phyloP scores from a whole-genome alignment of 1,140 invertebrate genomes.

The silkworm (Bombyx mori) region ASM3026992v2 NC_085111.1:8325001-8325500 shows the following conservation, averaged over 20 bases:
- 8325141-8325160: too few species aligned
- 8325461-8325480: too few species aligned
- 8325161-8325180: neutral
- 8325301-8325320: constrained; percentile 9
- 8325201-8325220: constrained; percentile 6
- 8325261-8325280: constrained; percentile 2
- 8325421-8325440: too few species aligned
- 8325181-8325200: neutral
- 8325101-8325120: neutral
- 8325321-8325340: constrained; percentile 1
- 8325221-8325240: constrained; percentile 19
- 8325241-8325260: constrained; percentile 8
- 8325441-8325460: too few species aligned
- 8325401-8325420: too few species aligned
- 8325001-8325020: too few species aligned
- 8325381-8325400: neutral
- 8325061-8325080: too few species aligned
- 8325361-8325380: neutral
- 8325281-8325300: constrained; percentile 10
- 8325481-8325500: too few species aligned
- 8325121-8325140: too few species aligned
- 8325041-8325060: too few species aligned
- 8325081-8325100: neutral
- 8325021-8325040: too few species aligned
- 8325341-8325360: neutral